phyloP scores from a whole-genome alignment of 2,113 vertebrate genomes.

The Oncorhynchus keta region DNA sequence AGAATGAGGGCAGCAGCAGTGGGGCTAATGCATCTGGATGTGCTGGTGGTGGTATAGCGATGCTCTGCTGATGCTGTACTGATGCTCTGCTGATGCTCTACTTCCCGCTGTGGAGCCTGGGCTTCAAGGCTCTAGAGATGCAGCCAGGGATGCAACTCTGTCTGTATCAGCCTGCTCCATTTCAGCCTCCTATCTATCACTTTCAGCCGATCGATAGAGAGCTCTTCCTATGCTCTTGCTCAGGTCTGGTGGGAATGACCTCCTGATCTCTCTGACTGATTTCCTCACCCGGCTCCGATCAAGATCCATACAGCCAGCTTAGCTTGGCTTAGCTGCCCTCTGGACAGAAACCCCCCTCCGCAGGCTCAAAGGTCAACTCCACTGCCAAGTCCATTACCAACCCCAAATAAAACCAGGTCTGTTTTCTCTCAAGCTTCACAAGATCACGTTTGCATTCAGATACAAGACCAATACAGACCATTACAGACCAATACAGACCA shows the following conservation, averaged over 20 bases:
- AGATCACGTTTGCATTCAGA: constrained; percentile 30
- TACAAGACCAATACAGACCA: constrained; percentile 18
- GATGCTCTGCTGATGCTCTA: constrained; percentile 13
- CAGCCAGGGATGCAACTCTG: constrained; percentile 43
- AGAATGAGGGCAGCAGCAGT: constrained; percentile 11
- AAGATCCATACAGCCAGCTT: constrained; percentile 62
- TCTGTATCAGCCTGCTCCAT: constrained; percentile 41
- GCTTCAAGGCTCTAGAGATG: background rate
- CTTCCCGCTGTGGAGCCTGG: constrained; percentile 4
- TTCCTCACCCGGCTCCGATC: constrained; percentile 56
- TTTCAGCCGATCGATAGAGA: constrained; percentile 44
- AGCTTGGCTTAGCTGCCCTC: constrained; percentile 59
- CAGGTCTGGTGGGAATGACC: constrained; percentile 50
- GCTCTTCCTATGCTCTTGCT: constrained; percentile 45
- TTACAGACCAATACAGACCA: constrained; percentile 14
- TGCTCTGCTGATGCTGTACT: background rate
- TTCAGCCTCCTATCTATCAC: constrained; percentile 50
- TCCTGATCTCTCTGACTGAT: constrained; percentile 58
- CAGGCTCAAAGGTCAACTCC: constrained; percentile 48
- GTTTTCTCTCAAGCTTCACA: constrained; percentile 31
- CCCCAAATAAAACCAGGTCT: constrained; percentile 32
- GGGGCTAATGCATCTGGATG: constrained; percentile 1
- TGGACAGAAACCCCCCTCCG: constrained; percentile 49
- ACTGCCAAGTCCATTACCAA: constrained; percentile 46
- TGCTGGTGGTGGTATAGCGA: constrained; percentile 26